Evolutionary conservation across 2,797 vertebrate species (phyloP), one percentile per base, ranked within the genome.

Genomic region (Sus cebifrons): DNA sequence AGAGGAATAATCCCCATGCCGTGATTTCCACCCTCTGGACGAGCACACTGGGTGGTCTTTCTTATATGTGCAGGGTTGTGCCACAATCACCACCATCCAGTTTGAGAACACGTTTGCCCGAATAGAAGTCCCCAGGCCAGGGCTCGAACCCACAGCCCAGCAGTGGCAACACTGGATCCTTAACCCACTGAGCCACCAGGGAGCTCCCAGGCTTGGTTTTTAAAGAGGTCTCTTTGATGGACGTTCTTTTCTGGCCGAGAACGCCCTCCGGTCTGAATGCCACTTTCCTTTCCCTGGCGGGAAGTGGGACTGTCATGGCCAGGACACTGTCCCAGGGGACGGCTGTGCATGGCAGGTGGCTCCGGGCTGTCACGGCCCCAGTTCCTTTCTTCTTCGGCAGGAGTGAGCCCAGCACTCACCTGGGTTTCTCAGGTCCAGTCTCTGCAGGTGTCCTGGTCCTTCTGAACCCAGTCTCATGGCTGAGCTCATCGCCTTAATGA

Each of bases 281-380:
- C 56, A 0, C 25, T 29, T 68, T 16, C 7, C n/a, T 36, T 15
- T 2, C 60, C 40, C 32, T 1, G 56, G 13, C n/a, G 2, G 4
- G 9, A 9, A 79, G 5, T 1, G 21, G 1, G 13, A 16, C n/a
- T 0, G 2, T 21, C 7, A 13, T 6, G 15, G 1, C 20, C 5
- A 1, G 6, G 77, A 16, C 3, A 4, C n/a, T 21, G 6, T 4
- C 0, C 54, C n/a, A 1, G 13, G 0, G 13, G 2, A 4, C 14
- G 8, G 20, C 8, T 17, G 15, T 1, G 29, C 29, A 29, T 27
- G 6, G 65, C 65, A 4, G 65, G 7, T 15, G 3, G 6, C 29
- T 17, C 17, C 29, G 15, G 65, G 5, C 16, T 32, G 6, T 68
- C 29, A 3, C n/a, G 5, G 62, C 25, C 62, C 44, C 44, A 49